These are phyloP conservation scores for Scarus forsteni DNA, from an alignment of 2,797 vertebrate genomes.

Conservation along the genomic window DNA sequence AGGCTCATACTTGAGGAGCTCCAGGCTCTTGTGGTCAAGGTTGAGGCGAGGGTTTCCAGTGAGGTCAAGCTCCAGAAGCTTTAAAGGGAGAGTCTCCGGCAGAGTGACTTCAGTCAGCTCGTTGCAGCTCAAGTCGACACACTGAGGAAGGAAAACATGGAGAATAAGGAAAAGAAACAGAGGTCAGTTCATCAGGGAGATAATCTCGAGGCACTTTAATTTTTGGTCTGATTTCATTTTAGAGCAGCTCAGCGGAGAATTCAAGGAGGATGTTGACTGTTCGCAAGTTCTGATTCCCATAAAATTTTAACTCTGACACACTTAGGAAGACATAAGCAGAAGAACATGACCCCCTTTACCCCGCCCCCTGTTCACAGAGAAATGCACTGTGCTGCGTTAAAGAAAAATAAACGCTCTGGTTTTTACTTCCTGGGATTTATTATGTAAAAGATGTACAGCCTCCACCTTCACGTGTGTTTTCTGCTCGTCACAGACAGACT, in stretches of 20 bases:
- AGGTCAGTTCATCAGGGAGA: background rate
- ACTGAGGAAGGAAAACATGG: conserved; percentile 71
- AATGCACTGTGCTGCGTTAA: too few relatives aligned
- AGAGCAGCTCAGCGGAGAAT: background rate
- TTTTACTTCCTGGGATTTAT: too few relatives aligned
- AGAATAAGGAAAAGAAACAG: background rate
- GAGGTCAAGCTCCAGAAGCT: conserved; percentile 95
- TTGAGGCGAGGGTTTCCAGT: conserved; percentile 94
- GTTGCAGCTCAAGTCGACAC: conserved; percentile 97
- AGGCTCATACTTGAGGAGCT: conserved; percentile 92
- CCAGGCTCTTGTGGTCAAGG: conserved; percentile 95
- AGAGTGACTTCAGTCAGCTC: conserved; percentile 92
- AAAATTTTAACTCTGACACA: too few relatives aligned
- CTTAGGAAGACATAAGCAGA: too few relatives aligned
- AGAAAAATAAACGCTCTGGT: too few relatives aligned
- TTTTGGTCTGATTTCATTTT: background rate
- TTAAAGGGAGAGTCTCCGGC: conserved; percentile 93
- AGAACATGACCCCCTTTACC: too few relatives aligned
- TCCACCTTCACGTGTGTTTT: too few relatives aligned
- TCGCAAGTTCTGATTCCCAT: background rate
- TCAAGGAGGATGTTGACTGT: background rate
- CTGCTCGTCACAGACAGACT: too few relatives aligned
- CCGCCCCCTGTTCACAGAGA: too few relatives aligned
- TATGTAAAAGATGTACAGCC: too few relatives aligned
- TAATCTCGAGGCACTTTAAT: background rate